Base-by-base conservation (phyloP, 1,140 invertebrate genomes). In the Drosophila biarmipes region DNA sequence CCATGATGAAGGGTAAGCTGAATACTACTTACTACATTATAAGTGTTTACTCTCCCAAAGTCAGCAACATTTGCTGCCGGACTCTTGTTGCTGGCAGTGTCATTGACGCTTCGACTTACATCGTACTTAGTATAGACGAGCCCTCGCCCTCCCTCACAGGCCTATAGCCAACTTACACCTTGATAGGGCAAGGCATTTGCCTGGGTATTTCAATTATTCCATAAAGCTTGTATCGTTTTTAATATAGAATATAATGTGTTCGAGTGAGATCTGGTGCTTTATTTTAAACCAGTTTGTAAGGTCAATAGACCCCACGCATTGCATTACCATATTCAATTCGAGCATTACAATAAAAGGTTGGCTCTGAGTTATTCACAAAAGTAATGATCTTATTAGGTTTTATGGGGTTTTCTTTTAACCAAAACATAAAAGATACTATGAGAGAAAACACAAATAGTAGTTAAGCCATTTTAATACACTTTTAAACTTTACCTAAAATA, bases 1-100 rank as follows among this genome's bases (percentile, higher is more conserved):
- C 37, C 74, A 86, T 64, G 61, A 90, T 90, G 87, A 37, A 71
- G 62, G 87, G 87, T 90, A 87, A 90, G 87, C 74, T 37, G 24
- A n/a, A 14, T 31, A 27, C 8, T 10, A 21, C 2, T 6, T 10
- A 21, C 2, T 6, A 21, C 17, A 14, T 17, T 45, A 21, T 6
- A 31, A 2, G 10, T 31, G 7, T 31, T 10, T 31, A 14, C 1
- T 43, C 21, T 17, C 24, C 27, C n/a, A 7, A 49, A 4, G n/a
- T 27, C 46, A 24, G 45, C 73, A 76, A 76, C 67, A 56, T 42
- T 49, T 67, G 51, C 48, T 48, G 62, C 66, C 31, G 45, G 34
- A 29, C 27, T 27, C 6, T 46, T 62, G 57, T 45, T 56, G 43
- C 51, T 31, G n/a, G 19, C 34, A 24, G 24, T 37, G 73, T 78